phyloP scores from a whole-genome alignment of 2,888 invertebrate genomes.

The Lepeophtheirus nordmannii region DNA sequence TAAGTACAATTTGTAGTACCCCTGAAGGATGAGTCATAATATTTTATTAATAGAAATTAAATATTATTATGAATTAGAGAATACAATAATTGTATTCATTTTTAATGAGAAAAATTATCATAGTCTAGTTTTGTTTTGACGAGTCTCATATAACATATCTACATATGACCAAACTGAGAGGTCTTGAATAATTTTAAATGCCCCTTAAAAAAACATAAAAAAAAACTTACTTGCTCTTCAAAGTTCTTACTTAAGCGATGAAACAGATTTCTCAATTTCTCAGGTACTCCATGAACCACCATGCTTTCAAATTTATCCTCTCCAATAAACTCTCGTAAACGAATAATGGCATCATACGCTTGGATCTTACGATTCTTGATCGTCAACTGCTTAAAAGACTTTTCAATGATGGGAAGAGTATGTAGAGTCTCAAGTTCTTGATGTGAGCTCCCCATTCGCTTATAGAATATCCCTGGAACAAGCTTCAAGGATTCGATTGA shows the following conservation, averaged over 20 bases:
- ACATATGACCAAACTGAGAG: no score
- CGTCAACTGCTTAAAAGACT: background rate
- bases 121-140: no score
- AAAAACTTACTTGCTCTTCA: background rate
- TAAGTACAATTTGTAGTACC: no score
- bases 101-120: no score
- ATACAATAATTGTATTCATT: no score
- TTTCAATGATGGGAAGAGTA: background rate
- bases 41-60: no score
- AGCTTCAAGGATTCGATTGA: background rate
- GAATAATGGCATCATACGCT: constrained; percentile 2
- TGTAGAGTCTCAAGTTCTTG: background rate
- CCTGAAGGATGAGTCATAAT: no score
- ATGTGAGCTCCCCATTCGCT: background rate
- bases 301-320: background rate
- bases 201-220: no score
- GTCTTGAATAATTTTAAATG: no score
- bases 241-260: constrained; percentile 1
- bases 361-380: background rate
- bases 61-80: no score
- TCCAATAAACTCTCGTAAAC: constrained; percentile 1
- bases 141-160: no score
- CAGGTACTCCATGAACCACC: background rate
- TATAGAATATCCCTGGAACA: background rate
- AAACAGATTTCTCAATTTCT: background rate